Base-by-base conservation (phyloP, 1,140 invertebrate genomes). In the Drosophila subobscura region DNA sequence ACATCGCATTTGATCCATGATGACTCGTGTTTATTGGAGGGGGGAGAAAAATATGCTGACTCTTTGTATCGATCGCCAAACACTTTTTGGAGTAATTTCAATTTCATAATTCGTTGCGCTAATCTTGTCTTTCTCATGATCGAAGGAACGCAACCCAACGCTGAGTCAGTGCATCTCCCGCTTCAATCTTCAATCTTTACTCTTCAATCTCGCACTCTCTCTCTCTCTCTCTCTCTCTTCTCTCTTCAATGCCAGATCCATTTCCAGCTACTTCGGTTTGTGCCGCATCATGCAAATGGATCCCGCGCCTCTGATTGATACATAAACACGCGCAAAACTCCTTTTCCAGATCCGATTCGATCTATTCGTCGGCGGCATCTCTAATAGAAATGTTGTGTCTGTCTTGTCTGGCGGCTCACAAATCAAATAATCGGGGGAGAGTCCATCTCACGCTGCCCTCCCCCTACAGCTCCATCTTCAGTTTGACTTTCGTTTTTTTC, bases 51-150 rank as follows among this genome's bases (percentile, higher is more conserved):
- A 88, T 59, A 70, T 88, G 83, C 83, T 88, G 83, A 88, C 75
- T 88, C 65, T 83, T 71, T 66, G 83, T 74, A 88, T 77, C 78
- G 84, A 88, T 88, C 83, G 79, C 63, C 83, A 83, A 88, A 88
- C 83, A 81, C 83, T 83, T 86, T 86, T 86, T 88, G 64, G 83
- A 88, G 83, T 88, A 89, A 88, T 88, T 88, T 88, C 83, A 88
- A 88, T 88, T 88, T 88, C 78, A 88, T 88, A 83, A 88, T 88
- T 88, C 83, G 83, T 88, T 88, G 83, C 83, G 83, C 83, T 88
- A 88, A 88, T 88, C 83, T 88, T 58, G 78, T 77, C 72, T 73
- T 86, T 86, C 81, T 81, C 83, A 80, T 80, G 73, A 85, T 61
- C 57, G 22, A 46, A 42, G 68, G 22, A 50, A 41, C 58, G 64